A percentile compares a stretch with the other conserved stretches of the same genome.
These are phyloP conservation scores for Leucoraja ocellata DNA, from an alignment of 2,797 vertebrate species.

Conservation along the genomic window DNA sequence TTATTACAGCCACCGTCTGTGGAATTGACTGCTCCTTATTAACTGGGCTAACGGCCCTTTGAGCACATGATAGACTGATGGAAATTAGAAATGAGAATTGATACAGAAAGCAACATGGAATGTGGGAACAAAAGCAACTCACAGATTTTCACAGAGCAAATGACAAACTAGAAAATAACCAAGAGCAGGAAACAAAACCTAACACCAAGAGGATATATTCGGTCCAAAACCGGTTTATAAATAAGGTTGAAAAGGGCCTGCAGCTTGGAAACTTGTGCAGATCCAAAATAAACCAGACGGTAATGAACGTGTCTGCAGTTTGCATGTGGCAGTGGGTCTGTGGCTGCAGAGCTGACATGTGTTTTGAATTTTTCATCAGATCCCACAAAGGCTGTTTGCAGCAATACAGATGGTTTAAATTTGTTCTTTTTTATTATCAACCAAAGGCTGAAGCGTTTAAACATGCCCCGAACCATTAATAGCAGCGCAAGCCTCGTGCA, in stretches of 20 bases:
- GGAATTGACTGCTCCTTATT: neutral
- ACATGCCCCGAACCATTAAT: neutral
- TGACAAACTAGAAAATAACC: neutral
- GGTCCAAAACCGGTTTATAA: neutral
- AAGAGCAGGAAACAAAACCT: neutral
- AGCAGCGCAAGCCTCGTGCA: neutral
- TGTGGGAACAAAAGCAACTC: neutral
- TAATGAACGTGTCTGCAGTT: neutral
- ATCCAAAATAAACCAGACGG: conserved; percentile 6
- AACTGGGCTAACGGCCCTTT: too few relatives aligned
- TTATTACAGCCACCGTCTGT: neutral
- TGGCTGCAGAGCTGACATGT: neutral
- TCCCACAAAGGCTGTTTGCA: neutral
- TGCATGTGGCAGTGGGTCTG: conserved; percentile 12
- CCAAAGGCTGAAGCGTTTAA: neutral
- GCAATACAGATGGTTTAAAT: conserved; percentile 25
- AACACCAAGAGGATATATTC: neutral
- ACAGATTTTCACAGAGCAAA: neutral
- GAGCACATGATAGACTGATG: neutral
- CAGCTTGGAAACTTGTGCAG: neutral
- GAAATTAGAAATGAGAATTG: neutral
- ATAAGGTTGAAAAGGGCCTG: neutral
- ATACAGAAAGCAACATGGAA: neutral
- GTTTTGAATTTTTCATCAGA: conserved; percentile 20
- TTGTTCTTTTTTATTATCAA: conserved; percentile 4